A percentile compares a stretch with the other conserved stretches of the same genome.
Conservation (phyloP, 2,113 vertebrate genomes). For the Petaurus breviceps region DNA sequence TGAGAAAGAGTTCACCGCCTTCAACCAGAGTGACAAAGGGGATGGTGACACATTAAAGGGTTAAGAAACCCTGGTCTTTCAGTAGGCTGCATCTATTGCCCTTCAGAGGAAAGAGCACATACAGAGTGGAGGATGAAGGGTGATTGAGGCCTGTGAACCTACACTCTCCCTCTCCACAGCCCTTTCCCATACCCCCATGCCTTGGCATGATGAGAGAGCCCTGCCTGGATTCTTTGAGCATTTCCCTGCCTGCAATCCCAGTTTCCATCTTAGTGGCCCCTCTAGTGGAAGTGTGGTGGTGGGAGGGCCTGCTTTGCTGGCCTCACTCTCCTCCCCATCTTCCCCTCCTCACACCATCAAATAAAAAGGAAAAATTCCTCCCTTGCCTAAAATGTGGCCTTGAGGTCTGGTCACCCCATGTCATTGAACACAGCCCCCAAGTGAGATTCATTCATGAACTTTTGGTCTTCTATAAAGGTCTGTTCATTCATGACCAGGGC, state of each 20-base stretch:
- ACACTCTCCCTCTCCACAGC: not conserved
- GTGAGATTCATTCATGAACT: conserved; percentile 81
- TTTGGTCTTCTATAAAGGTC: conserved; percentile 76
- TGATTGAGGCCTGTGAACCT: not conserved
- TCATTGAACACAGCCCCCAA: conserved; percentile 70
- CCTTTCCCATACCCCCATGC: not conserved
- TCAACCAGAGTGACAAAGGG: not conserved
- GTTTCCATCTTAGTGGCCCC: not conserved
- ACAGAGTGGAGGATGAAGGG: not conserved
- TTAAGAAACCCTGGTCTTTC: not conserved
- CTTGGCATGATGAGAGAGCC: not conserved
- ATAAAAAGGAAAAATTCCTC: not conserved
- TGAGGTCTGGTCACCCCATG: conserved; percentile 75
- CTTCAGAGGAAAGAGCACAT: not conserved
- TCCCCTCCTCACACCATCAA: conserved; percentile 3
- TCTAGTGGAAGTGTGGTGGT: not conserved
- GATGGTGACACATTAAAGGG: not conserved
- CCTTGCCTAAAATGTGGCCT: conserved; percentile 72
- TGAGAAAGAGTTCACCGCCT: not conserved
- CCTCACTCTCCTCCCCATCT: not conserved
- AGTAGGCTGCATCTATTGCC: not conserved
- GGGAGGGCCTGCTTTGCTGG: not conserved
- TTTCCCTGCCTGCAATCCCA: not conserved
- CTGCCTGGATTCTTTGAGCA: not conserved
- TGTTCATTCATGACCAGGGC: conserved; percentile 79